phyloP scores from a whole-genome alignment of 2,888 invertebrate genomes.

The Bhutanitis thaidina region DNA sequence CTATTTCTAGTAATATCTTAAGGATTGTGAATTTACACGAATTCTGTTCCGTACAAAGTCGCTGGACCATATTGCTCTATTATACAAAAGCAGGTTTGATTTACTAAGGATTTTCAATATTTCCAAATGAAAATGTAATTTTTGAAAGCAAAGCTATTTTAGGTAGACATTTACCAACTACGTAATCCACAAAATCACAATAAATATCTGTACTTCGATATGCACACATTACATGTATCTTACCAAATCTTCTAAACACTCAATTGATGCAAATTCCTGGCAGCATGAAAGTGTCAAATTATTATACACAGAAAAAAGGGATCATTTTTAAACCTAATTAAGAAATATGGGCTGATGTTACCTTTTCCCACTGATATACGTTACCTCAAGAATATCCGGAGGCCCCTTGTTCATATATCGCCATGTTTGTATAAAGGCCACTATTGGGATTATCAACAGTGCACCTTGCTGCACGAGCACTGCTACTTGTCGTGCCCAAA shows the following conservation, averaged over 20 bases:
- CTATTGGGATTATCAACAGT: constrained; percentile 85
- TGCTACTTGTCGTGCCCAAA: constrained; percentile 89
- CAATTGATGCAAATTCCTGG: constrained; percentile 58
- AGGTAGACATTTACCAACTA: background rate
- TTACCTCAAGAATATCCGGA: constrained; percentile 92
- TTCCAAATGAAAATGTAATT: background rate
- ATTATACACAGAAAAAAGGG: background rate
- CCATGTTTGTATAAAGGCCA: constrained; percentile 84
- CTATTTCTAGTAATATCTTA: no score
- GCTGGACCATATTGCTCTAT: no score
- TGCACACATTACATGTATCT: constrained; percentile 31
- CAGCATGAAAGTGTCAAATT: constrained; percentile 37
- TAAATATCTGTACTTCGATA: background rate
- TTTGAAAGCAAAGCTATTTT: background rate
- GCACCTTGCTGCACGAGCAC: constrained; percentile 86
- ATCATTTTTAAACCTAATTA: background rate
- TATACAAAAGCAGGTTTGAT: no score
- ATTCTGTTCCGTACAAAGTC: no score
- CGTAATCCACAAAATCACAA: no score
- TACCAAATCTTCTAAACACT: constrained; percentile 66
- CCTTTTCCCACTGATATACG: background rate
- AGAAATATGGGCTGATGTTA: no score
- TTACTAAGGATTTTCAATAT: no score
- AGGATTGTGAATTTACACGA: no score
- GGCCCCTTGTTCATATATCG: constrained; percentile 90